Evolutionary conservation across 2,888 invertebrate genomes (phyloP), one percentile per base, ranked within the genome.

Genomic region (Caenorhabditis sp.): DNA sequence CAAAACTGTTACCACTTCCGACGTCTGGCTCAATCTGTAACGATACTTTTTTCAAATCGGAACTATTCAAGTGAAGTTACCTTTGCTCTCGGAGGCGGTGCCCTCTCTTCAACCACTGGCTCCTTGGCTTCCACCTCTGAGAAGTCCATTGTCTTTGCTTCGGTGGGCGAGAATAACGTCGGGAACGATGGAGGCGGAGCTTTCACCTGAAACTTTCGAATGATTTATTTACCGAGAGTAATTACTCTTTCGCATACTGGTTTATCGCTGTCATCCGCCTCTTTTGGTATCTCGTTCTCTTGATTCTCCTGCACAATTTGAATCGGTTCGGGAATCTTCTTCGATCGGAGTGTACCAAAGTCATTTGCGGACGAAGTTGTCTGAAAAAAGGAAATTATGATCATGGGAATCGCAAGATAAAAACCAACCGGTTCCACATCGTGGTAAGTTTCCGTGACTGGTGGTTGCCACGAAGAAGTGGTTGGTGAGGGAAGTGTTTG

Each of bases 181-280:
- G 88, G 85, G 56, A 88, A 85, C 30, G 78, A 73, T 8, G 88
- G 88, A 7, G 87, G 86, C 2, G 88, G 87, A 1, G 87, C 88
- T 77, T 85, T 86, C 32, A 85, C 82, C 68, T 82, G 71, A 27
- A 27, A 41, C 2, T 17, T 15, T 30, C 30, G 17, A 0, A 6
- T 24, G 9, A 17, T 22, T 22, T 17, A 32, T 46, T 30, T 39
- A 63, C 37, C 71, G 56, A n/a, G n/a, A n/a, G n/a, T n/a, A n/a
- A n/a, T 35, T 58, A 20, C 13, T 56, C 59, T 7, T 46, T 48
- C 55, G 39, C 63, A 95, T 90, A 96, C 96, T 0, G 95, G 50
- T 37, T 55, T 94, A 89, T 39, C 24, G 3, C 95, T 94, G 90
- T 95, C 94, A 22, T 53, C 59, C 27, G 66, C 35, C 65, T 65